phyloP scores from a whole-genome alignment of 2,797 vertebrate genomes.

The Lacerta agilis region DNA sequence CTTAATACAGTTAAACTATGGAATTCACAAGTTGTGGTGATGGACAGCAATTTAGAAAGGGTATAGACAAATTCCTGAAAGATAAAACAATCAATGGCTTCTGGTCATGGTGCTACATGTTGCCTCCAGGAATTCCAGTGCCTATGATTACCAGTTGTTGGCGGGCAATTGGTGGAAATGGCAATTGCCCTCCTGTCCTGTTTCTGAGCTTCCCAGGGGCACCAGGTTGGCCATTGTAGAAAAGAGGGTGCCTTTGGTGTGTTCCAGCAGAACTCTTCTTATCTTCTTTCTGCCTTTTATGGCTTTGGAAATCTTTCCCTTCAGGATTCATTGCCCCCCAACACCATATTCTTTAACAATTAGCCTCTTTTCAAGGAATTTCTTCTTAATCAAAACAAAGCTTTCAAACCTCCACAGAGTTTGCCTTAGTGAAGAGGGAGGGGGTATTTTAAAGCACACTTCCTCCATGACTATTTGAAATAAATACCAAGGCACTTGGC shows the following conservation, averaged over 20 bases:
- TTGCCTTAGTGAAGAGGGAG: not conserved
- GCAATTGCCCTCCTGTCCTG: not conserved
- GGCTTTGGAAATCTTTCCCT: accelerated
- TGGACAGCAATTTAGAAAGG: no score
- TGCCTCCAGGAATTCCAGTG: not conserved
- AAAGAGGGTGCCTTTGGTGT: not conserved
- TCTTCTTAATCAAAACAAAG: slow-evolving; percentile 33
- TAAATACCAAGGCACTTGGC: slow-evolving; percentile 15
- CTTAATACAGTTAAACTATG: no score
- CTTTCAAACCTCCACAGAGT: slow-evolving; percentile 26
- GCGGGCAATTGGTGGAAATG: not conserved
- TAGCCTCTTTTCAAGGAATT: slow-evolving; percentile 8
- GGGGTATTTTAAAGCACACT: not conserved
- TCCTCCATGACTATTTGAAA: slow-evolving; percentile 22
- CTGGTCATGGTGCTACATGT: not conserved
- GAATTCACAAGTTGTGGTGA: no score
- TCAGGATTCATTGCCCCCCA: not conserved
- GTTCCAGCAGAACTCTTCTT: no score
- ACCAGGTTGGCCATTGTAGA: not conserved
- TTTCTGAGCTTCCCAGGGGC: not conserved
- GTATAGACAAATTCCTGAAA: not conserved
- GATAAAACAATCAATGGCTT: not conserved
- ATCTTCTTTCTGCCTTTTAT: not conserved
- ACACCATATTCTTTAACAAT: accelerated
- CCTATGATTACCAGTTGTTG: not conserved